Conservation (phyloP, 2,797 vertebrate genomes). For the Numenius phaeopus region DNA sequence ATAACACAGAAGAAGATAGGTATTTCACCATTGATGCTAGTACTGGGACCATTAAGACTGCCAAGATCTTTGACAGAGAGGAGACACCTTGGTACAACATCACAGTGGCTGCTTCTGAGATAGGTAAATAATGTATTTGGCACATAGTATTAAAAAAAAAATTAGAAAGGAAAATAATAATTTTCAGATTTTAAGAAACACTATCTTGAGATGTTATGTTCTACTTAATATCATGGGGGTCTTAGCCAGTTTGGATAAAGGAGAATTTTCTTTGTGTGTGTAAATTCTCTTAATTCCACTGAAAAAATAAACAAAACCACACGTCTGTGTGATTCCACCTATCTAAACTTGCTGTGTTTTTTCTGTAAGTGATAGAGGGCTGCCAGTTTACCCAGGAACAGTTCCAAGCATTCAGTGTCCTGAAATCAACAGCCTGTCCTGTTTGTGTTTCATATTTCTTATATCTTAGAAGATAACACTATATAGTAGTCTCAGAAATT, state of each 20-base stretch:
- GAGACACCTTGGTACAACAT: slow-evolving; percentile 94
- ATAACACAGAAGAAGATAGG: slow-evolving; percentile 82
- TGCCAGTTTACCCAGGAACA: background rate
- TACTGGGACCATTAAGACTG: slow-evolving; percentile 91
- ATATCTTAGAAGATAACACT: background rate
- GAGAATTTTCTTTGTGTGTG: background rate
- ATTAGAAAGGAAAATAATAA: background rate
- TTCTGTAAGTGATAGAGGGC: background rate
- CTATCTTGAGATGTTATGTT: background rate
- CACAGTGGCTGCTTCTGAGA: slow-evolving; percentile 94
- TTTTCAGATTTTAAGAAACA: background rate
- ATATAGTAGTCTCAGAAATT: background rate
- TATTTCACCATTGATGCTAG: slow-evolving; percentile 92
- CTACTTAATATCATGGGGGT: background rate
- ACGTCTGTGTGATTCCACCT: background rate
- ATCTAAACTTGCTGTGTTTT: background rate
- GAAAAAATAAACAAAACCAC: background rate
- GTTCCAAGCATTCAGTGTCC: background rate
- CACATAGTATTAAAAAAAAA: background rate
- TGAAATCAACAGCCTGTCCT: background rate
- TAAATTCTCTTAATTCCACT: background rate
- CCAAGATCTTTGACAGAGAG: slow-evolving; percentile 91
- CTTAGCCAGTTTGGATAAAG: background rate
- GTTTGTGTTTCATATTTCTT: background rate
- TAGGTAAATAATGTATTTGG: slow-evolving; percentile 84